These are phyloP conservation scores for Papilio gigon DNA, from an alignment of 2,888 invertebrate genomes.

Conservation along the genomic window DNA sequence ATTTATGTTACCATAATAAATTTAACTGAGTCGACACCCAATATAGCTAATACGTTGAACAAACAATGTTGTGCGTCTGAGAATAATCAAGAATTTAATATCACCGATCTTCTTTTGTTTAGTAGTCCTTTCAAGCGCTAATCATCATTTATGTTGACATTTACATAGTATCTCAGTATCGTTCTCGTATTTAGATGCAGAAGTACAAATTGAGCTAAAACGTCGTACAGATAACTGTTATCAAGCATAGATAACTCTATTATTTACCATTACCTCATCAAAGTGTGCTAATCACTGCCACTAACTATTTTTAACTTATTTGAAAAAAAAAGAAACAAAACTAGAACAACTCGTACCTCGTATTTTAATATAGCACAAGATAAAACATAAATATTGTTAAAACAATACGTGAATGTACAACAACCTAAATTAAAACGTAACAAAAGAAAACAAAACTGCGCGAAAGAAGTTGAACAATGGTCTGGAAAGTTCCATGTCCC, in stretches of 20 bases:
- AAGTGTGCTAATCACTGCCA: neutral
- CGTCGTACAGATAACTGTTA: neutral
- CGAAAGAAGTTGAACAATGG: slow-evolving; percentile 49
- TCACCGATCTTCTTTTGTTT: no score
- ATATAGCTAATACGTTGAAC: neutral
- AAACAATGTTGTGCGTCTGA: no score
- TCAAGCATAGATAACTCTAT: neutral
- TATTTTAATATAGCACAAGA: slow-evolving; percentile 45
- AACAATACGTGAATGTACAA: slow-evolving; percentile 40
- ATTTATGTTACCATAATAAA: neutral
- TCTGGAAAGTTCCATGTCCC: slow-evolving; percentile 54
- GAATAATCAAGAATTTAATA: no score
- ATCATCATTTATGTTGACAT: no score
- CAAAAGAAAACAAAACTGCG: slow-evolving; percentile 41
- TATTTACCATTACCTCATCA: slow-evolving; percentile 3
- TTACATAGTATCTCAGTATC: neutral
- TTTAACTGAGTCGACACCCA: neutral
- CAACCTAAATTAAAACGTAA: slow-evolving; percentile 42
- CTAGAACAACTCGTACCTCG: slow-evolving; percentile 2
- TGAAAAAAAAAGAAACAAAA: slow-evolving; percentile 15
- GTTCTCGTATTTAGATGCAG: neutral
- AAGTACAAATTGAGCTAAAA: neutral
- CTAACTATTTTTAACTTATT: neutral
- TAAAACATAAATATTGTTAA: slow-evolving; percentile 37
- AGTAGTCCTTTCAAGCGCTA: no score